phyloP scores from a whole-genome alignment of 2,113 vertebrate species.

The Catharus fuscescens region DNA sequence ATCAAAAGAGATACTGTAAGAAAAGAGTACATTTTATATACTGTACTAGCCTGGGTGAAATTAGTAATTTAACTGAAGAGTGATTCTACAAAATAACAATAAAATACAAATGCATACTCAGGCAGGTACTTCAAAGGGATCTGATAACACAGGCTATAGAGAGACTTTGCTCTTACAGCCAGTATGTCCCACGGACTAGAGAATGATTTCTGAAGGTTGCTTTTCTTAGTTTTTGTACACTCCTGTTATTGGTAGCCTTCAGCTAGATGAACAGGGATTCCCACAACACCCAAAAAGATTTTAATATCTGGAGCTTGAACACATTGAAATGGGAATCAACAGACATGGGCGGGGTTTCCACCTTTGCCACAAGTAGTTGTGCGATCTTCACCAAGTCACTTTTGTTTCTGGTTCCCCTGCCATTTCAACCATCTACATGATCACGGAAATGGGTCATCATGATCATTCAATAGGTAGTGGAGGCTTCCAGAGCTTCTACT shows the following conservation, averaged over 20 bases:
- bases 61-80: not conserved
- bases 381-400: not conserved
- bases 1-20: not conserved
- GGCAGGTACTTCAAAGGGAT: not conserved
- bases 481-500: not conserved
- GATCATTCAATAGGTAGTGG: not conserved
- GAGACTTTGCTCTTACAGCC: not conserved
- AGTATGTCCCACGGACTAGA: not conserved
- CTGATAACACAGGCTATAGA: not conserved
- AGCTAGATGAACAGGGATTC: not conserved
- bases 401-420: not conserved
- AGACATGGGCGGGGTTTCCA: accelerated
- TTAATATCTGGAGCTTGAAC: not conserved
- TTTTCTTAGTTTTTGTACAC: not conserved
- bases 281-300: not conserved
- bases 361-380: not conserved
- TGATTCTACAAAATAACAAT: not conserved
- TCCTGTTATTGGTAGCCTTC: not conserved
- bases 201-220: not conserved
- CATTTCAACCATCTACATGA: not conserved
- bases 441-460: not conserved
- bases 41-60: not conserved
- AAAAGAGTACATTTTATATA: not conserved
- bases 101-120: not conserved
- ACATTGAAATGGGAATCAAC: not conserved